phyloP scores from a whole-genome alignment of 2,113 vertebrate genomes.

The Chloropsis hardwickii region DNA sequence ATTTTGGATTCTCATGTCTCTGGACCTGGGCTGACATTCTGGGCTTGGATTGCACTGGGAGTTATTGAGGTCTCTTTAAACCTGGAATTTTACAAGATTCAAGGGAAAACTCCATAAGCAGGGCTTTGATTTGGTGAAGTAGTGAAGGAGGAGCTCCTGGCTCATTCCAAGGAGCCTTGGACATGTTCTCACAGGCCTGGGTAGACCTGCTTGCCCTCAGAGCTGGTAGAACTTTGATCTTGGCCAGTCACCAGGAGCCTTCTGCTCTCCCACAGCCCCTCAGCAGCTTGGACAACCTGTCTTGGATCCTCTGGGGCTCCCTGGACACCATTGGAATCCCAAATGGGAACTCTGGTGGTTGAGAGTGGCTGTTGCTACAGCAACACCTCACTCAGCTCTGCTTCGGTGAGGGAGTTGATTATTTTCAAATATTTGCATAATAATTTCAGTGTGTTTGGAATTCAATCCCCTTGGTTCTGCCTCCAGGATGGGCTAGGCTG shows the following conservation, averaged over 20 bases:
- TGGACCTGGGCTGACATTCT: not conserved
- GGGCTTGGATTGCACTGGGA: not conserved
- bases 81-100: not conserved
- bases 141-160: not conserved
- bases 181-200: not conserved
- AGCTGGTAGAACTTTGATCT: not conserved
- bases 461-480: not conserved
- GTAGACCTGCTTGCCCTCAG: not conserved
- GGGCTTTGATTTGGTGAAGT: not conserved
- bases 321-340: not conserved
- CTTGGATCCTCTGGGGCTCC: not conserved
- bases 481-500: not conserved
- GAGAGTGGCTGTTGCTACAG: constrained; percentile 22
- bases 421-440: constrained; percentile 55
- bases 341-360: not conserved
- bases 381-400: not conserved
- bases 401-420: not conserved
- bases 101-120: not conserved
- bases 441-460: not conserved
- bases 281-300: not conserved
- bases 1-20: too few relatives aligned
- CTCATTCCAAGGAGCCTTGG: not conserved
- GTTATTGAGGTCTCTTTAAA: not conserved
- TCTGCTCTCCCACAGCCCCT: not conserved
- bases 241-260: not conserved